phyloP scores from a whole-genome alignment of 2,888 invertebrate genomes.

The Cheilosia impressa region DNA sequence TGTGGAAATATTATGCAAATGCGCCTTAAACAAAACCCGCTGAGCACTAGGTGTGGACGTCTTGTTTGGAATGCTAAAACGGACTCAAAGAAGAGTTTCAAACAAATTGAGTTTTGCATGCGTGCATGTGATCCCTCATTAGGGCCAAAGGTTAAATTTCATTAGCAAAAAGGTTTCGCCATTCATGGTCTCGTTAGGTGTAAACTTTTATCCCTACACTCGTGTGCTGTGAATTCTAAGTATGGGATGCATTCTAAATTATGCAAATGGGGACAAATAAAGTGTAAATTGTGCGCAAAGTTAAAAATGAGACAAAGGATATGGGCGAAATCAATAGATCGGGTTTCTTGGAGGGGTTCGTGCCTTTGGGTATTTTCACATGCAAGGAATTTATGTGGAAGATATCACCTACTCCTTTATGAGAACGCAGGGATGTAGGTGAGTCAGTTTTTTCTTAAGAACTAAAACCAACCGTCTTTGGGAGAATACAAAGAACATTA shows the following conservation, averaged over 20 bases:
- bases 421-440: too few relatives aligned
- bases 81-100: slow-evolving; percentile 22
- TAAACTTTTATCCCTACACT: slow-evolving; percentile 24
- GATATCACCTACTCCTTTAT: too few relatives aligned
- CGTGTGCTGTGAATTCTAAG: slow-evolving; percentile 28
- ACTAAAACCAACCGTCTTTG: too few relatives aligned
- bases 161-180: slow-evolving; percentile 43
- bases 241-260: slow-evolving; percentile 32
- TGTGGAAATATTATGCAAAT: slow-evolving; percentile 60
- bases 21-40: slow-evolving; percentile 17
- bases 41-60: not conserved
- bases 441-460: too few relatives aligned
- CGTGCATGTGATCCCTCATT: slow-evolving; percentile 42
- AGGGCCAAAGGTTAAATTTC: slow-evolving; percentile 48
- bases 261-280: slow-evolving; percentile 33
- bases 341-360: slow-evolving; percentile 4
- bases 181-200: slow-evolving; percentile 32
- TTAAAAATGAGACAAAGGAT: slow-evolving; percentile 8
- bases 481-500: too few relatives aligned
- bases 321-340: not conserved
- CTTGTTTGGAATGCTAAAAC: slow-evolving; percentile 17
- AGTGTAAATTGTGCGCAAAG: not conserved
- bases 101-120: slow-evolving; percentile 33
- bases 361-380: not conserved
- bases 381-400: too few relatives aligned